A percentile compares a stretch with the other conserved stretches of the same genome.
These are phyloP conservation scores for Danio aesculapii DNA, from an alignment of 2,797 vertebrate species.

Conservation along the genomic window DNA sequence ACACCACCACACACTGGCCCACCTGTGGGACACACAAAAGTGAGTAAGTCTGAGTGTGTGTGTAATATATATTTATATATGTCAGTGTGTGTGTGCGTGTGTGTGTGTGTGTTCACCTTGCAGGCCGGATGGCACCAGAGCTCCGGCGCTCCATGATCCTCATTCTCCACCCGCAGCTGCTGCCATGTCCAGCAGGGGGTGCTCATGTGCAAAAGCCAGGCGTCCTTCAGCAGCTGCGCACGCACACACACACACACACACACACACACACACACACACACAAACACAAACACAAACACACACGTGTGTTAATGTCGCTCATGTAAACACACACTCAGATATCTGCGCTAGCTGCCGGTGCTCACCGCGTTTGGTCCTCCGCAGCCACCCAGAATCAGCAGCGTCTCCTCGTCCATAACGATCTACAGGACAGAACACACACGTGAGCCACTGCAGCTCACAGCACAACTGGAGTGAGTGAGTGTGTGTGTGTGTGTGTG, in stretches of 20 bases:
- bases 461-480: too few species aligned
- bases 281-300: not conserved
- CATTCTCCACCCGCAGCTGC: constrained; percentile 95
- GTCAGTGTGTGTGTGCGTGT: constrained; percentile 18
- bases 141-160: constrained; percentile 95
- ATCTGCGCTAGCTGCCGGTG: constrained; percentile 47
- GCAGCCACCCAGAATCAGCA: constrained; percentile 95
- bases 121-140: constrained; percentile 98
- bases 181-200: constrained; percentile 90
- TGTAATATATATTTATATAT: too few species aligned
- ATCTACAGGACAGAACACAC: constrained; percentile 78
- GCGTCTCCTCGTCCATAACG: constrained; percentile 90
- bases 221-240: constrained; percentile 93
- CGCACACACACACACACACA: not conserved
- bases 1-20: constrained; percentile 97
- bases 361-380: constrained; percentile 97
- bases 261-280: not conserved
- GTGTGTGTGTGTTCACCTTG: constrained; percentile 76
- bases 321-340: not conserved
- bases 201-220: constrained; percentile 94
- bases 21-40: constrained; percentile 78
- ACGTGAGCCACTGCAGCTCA: not conserved
- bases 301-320: too few species aligned
- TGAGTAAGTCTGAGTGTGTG: not conserved
- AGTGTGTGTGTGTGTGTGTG: too few species aligned